These are phyloP conservation scores for Aurelia sp. DNA, from an alignment of 30 jellyfish, hydroid and myxozoan species.

Conservation along the genomic window DNA sequence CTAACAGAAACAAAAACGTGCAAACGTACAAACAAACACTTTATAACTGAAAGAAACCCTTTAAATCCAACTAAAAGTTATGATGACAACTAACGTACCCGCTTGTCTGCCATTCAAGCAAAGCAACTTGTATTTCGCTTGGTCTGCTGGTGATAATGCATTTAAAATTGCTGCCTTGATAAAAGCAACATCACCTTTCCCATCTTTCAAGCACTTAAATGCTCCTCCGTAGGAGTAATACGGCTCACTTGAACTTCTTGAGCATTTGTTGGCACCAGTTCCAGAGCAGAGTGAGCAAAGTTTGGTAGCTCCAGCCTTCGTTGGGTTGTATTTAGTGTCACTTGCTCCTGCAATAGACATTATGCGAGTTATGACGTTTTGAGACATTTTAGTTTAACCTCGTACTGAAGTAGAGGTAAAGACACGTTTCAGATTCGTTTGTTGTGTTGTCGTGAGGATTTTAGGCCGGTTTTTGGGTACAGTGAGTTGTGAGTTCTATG, in stretches of 20 bases:
- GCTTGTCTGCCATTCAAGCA: slow-evolving; percentile 1
- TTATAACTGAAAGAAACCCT: no score
- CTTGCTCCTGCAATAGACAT: slow-evolving; percentile 32
- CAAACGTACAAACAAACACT: no score
- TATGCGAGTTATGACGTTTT: no score
- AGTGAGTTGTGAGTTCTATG: no score
- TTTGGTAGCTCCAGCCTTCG: slow-evolving; percentile 13
- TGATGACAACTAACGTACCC: neutral
- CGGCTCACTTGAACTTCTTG: slow-evolving; percentile 49
- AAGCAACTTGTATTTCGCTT: slow-evolving; percentile 28
- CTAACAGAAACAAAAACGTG: no score
- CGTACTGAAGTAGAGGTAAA: no score
- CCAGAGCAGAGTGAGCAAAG: slow-evolving; percentile 65
- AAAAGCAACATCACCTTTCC: slow-evolving; percentile 69
- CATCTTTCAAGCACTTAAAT: slow-evolving; percentile 56
- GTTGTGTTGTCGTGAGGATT: no score
- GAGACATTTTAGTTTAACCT: no score
- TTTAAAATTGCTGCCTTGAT: slow-evolving; percentile 31
- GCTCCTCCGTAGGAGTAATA: slow-evolving; percentile 79
- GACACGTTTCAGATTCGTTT: no score
- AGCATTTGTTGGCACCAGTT: slow-evolving; percentile 34
- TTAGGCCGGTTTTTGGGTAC: no score
- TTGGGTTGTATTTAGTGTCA: slow-evolving; percentile 37
- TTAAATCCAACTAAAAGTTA: no score
- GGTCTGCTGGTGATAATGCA: neutral